Evolutionary conservation across 2,888 invertebrate genomes (phyloP).

Genomic region (Congeria kusceri): DNA sequence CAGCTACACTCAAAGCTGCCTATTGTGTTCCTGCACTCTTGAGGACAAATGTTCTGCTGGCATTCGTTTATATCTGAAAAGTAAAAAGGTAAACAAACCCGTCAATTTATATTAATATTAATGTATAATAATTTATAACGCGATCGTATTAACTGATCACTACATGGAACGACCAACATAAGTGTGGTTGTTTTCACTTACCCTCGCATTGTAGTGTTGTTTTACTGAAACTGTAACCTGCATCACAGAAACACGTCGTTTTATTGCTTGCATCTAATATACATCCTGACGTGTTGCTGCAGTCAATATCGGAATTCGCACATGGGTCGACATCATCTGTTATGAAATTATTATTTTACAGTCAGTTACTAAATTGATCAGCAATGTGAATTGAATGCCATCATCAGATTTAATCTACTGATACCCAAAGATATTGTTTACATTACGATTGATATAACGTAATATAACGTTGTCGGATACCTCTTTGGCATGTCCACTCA

Average conservation of each 20-base stretch:
- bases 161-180: too few species aligned
- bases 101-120: background rate
- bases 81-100: background rate
- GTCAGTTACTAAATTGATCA: too few species aligned
- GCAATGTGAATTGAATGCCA: too few species aligned
- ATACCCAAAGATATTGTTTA: too few species aligned
- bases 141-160: too few species aligned
- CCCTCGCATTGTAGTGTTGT: too few species aligned
- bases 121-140: too few species aligned
- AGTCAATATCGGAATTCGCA: background rate
- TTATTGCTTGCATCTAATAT: background rate
- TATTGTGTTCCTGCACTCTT: background rate
- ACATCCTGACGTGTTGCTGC: slow-evolving; percentile 3
- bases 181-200: too few species aligned
- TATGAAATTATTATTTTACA: too few species aligned
- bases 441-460: too few species aligned
- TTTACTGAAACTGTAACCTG: background rate
- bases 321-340: background rate
- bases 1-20: background rate
- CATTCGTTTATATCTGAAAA: slow-evolving; percentile 4
- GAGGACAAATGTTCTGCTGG: background rate
- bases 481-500: background rate
- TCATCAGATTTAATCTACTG: too few species aligned
- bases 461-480: background rate
- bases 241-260: slow-evolving; percentile 5